Evolutionary conservation across 2,113 vertebrate genomes (phyloP), one percentile per base, ranked within the genome.

Genomic region (Heterocephalus glaber): DNA sequence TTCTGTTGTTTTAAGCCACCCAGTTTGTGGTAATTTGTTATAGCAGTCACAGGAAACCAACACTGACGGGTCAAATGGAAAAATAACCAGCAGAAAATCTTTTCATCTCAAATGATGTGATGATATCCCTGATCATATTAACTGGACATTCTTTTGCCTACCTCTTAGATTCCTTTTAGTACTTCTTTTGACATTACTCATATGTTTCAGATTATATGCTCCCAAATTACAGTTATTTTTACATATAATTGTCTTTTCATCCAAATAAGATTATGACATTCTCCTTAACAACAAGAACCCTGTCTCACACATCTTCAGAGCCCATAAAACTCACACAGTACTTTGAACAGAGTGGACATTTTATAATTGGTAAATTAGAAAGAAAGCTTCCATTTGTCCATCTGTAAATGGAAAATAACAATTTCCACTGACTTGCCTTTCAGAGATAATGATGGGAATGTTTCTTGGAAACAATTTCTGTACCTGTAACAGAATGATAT

Each of bases 331-430:
- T 72, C 89, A n/a, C 93, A 79, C 44, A 80, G 86, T 94, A 63
- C 94, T 94, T 82, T 68, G 92, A 68, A 66, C 87, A 58, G 76
- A 88, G 70, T 95, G 72, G 77, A 82, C 90, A 74, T 79, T 92
- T 77, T 92, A 56, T 95, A 94, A 97, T 96, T 95, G 96, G 92
- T 85, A 96, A 97, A 97, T 92, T 89, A 96, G 81, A 96, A 88
- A 91, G 97, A 61, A 95, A 88, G 86, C 97, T 92, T 95, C 94
- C 93, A 96, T 95, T 89, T 86, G 95, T 91, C 91, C 91, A 85
- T 94, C 86, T 86, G 92, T 95, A 97, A 96, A 95, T 97, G 95
- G 97, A 96, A 97, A 97, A 95, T 93, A 96, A 94, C 95, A 84
- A 93, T 96, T 96, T 96, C 84, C 60, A 94, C 93, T 33, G 89